Conservation (phyloP, 1,140 invertebrate species). For the Orchestia grillus region DNA sequence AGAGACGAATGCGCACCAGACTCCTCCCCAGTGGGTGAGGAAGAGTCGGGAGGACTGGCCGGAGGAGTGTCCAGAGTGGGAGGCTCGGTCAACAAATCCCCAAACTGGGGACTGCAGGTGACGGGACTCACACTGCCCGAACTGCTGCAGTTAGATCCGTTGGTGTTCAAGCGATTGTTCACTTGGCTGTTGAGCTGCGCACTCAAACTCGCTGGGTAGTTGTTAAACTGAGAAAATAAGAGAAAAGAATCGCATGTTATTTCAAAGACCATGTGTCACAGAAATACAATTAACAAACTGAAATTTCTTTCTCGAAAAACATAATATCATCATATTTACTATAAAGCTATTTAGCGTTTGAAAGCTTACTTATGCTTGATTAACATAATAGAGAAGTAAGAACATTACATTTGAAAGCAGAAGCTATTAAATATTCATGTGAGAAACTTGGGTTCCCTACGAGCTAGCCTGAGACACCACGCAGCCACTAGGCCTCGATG, state of each 20-base stretch:
- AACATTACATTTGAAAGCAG: no score
- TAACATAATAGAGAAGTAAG: no score
- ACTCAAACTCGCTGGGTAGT: background rate
- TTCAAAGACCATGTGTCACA: background rate
- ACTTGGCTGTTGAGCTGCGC: constrained; percentile 60
- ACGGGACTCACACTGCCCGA: constrained; percentile 18
- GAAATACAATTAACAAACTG: background rate
- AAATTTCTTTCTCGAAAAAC: background rate
- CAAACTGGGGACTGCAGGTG: constrained; percentile 25
- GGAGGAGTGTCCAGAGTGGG: constrained; percentile 38
- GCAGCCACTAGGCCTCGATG: no score
- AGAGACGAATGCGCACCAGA: background rate
- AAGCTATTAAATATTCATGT: no score
- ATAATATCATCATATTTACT: no score
- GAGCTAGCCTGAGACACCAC: no score
- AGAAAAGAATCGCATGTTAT: background rate
- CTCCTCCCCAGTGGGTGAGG: background rate
- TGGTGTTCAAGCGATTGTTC: background rate
- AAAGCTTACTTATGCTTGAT: no score
- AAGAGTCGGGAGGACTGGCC: constrained; percentile 29
- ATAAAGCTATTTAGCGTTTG: no score
- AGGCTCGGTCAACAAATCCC: background rate
- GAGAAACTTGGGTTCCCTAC: no score
- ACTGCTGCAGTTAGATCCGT: constrained; percentile 13
- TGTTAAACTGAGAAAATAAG: background rate